Evolutionary conservation across 92 coral and sea anemone genomes (phyloP).

Genomic region (Bergia sp.): DNA sequence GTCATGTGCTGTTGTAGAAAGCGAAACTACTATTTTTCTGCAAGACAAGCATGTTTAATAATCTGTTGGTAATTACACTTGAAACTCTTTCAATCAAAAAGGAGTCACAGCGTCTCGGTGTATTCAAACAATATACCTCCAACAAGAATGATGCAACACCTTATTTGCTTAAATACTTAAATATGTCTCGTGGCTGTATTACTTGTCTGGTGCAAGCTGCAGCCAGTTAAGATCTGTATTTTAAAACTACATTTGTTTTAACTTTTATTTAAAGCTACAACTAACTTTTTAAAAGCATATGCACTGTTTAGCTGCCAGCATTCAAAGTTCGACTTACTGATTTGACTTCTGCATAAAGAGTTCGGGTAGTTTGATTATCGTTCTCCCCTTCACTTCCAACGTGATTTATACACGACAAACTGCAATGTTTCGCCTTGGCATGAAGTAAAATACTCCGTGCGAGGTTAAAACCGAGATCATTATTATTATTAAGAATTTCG

Average conservation of each 20-base stretch:
- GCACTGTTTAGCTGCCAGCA: neutral
- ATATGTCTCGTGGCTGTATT: neutral
- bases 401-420: slow-evolving; percentile 32
- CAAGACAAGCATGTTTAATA: slow-evolving; percentile 5
- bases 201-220: too few species aligned
- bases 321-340: slow-evolving; percentile 59
- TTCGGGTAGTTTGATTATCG: slow-evolving; percentile 45
- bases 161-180: too few species aligned
- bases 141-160: slow-evolving; percentile 11
- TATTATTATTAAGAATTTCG: neutral
- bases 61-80: neutral
- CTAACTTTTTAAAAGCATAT: neutral
- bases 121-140: neutral
- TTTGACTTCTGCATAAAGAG: slow-evolving; percentile 58
- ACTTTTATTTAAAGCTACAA: too few species aligned
- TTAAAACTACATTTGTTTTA: too few species aligned
- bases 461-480: slow-evolving; percentile 66
- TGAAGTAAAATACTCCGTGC: slow-evolving; percentile 53
- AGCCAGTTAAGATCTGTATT: too few species aligned
- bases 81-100: neutral
- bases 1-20: neutral
- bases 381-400: slow-evolving; percentile 60
- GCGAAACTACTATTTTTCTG: neutral
- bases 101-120: neutral
- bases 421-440: slow-evolving; percentile 41